Evolutionary conservation across 2,113 vertebrate genomes (phyloP).

Genomic region (Centropus unirufus): DNA sequence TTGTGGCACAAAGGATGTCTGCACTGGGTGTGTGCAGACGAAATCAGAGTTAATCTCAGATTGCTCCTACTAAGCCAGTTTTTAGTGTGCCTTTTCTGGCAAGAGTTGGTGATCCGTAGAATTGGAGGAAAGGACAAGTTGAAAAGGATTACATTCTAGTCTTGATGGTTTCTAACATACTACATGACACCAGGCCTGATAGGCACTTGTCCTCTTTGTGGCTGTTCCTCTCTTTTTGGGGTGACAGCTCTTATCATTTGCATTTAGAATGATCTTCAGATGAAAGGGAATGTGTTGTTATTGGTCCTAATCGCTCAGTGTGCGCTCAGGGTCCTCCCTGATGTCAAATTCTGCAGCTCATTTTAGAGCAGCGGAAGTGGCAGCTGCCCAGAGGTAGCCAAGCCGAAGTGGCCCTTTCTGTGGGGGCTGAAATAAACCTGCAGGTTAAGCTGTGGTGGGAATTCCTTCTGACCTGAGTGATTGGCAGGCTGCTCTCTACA

Average conservation of each 20-base stretch:
- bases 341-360: accelerated
- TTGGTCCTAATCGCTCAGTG: neutral
- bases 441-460: neutral
- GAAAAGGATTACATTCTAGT: neutral
- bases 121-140: neutral
- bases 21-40: neutral
- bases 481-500: neutral
- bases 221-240: neutral
- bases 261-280: neutral
- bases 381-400: no score
- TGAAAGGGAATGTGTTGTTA: neutral
- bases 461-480: neutral
- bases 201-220: neutral
- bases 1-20: neutral
- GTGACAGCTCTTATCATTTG: neutral
- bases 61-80: neutral
- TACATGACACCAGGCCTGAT: accelerated
- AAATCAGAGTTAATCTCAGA: neutral
- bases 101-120: neutral
- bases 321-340: neutral
- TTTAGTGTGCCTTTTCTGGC: neutral
- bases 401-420: neutral
- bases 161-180: neutral
- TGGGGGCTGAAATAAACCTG: neutral
- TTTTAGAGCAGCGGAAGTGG: neutral